Evolutionary conservation across 2,888 invertebrate genomes (phyloP), one percentile per base, ranked within the genome.

Genomic region (Ophion ellenae): DNA sequence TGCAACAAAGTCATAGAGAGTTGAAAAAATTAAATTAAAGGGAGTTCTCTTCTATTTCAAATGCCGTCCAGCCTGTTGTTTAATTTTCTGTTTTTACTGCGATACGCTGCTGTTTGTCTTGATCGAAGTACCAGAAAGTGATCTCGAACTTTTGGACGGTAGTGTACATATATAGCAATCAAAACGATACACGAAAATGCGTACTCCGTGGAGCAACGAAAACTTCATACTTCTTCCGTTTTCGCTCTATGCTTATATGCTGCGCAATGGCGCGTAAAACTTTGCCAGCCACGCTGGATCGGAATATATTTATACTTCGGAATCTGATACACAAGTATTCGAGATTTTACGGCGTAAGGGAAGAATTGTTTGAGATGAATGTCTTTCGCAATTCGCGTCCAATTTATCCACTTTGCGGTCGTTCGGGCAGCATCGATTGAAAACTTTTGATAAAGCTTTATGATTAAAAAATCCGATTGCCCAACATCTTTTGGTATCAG

Each of bases 301-400:
- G 32, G 4, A 32, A 32, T 32, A 32, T 32, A 32, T 32, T 32
- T 4, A 32, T 32, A 32, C 32, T 32, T 32, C 32, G 32, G 4
- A 32, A 32, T 32, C 32, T 32, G 32, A 32, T 32, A 32, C 32
- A 32, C 32, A 32, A 32, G 32, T 32, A 32, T 32, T 32, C 32
- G 0, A 2, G 32, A 32, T 32, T 32, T 53, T 53, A 7, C 7
- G 28, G 17, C 11, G 70, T 53, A 57, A 3, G n/a, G n/a, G 4
- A 20, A 71, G n/a, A 71, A 71, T 36, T n/a, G 32, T 57, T 71
- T 32, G 3, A n/a, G 17, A 32, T n/a, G 57, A 71, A 71, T 57
- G 28, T 71, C 57, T 57, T n/a, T 32, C 32, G 17, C 17, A 57
- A 71, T 57, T 32, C 57, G n/a, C 32, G n/a, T 28, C 53, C 28